Percentiles rank a stretch among this genome's conserved stretches.
These are phyloP conservation scores for Mus minutoides DNA, from an alignment of 2,797 vertebrate genomes.

Conservation along the genomic window DNA sequence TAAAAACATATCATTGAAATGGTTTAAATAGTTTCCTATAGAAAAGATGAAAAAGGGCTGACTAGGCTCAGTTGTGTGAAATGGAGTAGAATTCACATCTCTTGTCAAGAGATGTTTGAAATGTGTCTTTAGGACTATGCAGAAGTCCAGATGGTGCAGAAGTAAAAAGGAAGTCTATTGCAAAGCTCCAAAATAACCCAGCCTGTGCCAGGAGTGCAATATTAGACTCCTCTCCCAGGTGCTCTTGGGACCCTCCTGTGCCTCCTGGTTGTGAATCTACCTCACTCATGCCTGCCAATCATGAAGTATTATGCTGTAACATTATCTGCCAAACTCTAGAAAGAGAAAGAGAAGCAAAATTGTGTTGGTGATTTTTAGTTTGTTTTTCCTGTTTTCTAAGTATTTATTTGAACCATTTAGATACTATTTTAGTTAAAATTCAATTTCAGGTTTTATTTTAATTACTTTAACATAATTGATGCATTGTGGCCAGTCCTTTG, in stretches of 20 bases:
- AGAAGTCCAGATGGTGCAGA: not conserved
- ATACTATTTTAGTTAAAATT: not conserved
- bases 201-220: not conserved
- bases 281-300: not conserved
- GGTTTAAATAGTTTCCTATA: constrained; percentile 36
- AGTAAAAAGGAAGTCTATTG: not conserved
- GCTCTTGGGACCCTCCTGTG: not conserved
- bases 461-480: not conserved
- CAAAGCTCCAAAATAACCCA: not conserved
- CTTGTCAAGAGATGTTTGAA: constrained; percentile 34
- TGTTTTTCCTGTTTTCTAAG: not conserved
- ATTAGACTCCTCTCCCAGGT: not conserved
- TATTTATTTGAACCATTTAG: not conserved
- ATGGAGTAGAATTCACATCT: constrained; percentile 59
- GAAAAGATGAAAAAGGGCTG: not conserved
- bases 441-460: not conserved
- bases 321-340: not conserved
- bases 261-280: not conserved
- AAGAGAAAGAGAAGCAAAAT: not conserved
- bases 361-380: not conserved
- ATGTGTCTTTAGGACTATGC: not conserved
- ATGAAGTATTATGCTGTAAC: not conserved
- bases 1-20: not conserved
- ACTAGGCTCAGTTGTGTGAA: constrained; percentile 56
- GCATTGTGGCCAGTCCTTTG: not conserved